Evolutionary conservation across 2,888 invertebrate genomes (phyloP).

Genomic region (Xestoiulus laeticollis): DNA sequence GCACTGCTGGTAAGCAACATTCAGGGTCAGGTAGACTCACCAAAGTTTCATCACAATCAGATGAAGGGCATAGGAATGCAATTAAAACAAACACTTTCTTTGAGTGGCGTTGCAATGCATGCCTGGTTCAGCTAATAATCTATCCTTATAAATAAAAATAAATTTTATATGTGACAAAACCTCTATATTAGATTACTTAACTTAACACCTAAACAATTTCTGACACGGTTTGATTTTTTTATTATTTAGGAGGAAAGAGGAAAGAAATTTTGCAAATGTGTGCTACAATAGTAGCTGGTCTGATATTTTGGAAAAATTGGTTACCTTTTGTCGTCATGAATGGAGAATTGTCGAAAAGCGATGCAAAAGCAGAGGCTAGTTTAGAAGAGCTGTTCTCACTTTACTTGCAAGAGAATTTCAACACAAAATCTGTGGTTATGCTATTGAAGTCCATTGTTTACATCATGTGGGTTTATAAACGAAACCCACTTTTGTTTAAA

Average conservation of each 20-base stretch:
- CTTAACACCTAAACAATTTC: too few species aligned
- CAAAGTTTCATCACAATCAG: too few species aligned
- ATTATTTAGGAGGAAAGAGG: constrained; percentile 26
- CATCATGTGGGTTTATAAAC: constrained; percentile 26
- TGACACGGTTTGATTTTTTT: too few species aligned
- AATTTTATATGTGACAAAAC: too few species aligned
- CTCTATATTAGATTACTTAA: too few species aligned
- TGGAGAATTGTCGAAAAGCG: background rate
- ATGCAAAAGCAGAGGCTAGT: background rate
- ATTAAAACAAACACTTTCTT: too few species aligned
- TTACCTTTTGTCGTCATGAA: background rate
- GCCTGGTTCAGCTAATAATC: too few species aligned
- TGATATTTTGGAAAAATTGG: background rate
- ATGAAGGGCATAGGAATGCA: too few species aligned
- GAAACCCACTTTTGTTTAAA: constrained; percentile 26
- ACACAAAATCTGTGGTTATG: background rate
- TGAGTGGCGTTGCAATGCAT: too few species aligned
- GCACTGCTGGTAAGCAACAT: too few species aligned
- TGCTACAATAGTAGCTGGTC: background rate
- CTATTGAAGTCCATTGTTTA: background rate
- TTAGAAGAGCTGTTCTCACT: background rate
- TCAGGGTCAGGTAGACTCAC: too few species aligned
- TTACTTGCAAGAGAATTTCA: background rate
- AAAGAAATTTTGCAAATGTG: background rate
- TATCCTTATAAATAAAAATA: too few species aligned